Conservation (phyloP, 2,113 vertebrate species). For the Phocoena sinus region DNA sequence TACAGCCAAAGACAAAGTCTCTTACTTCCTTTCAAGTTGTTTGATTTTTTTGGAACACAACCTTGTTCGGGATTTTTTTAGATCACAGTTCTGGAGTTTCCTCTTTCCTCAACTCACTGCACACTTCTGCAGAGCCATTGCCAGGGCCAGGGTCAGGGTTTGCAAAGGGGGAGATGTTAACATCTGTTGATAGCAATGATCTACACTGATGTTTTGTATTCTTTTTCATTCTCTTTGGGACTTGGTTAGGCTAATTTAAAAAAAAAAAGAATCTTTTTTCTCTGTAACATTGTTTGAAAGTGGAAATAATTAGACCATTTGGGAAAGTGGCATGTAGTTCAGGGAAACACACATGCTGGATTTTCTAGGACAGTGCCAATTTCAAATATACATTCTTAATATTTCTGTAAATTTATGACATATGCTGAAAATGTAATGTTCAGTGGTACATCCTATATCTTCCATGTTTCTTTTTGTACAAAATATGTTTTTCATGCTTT, state of each 20-base stretch:
- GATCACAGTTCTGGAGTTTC: too few relatives aligned
- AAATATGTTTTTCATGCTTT: not conserved
- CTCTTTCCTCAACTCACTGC: not conserved
- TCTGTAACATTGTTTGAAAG: not conserved
- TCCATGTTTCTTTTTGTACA: not conserved
- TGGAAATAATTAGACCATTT: slow-evolving; percentile 47
- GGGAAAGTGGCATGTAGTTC: slow-evolving; percentile 4
- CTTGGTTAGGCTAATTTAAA: not conserved
- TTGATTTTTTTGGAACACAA: not conserved
- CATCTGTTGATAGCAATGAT: rapidly evolving
- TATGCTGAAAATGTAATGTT: not conserved
- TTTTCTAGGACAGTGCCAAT: not conserved
- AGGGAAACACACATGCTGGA: not conserved
- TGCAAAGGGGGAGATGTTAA: not conserved
- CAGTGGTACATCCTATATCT: not conserved
- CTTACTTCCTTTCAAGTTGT: not conserved
- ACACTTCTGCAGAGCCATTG: not conserved
- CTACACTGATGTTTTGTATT: not conserved
- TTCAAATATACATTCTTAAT: not conserved
- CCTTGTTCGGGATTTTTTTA: not conserved
- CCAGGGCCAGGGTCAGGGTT: rapidly evolving
- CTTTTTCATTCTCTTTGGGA: not conserved
- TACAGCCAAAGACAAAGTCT: not conserved
- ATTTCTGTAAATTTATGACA: not conserved
- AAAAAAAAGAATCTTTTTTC: not conserved